Base-by-base conservation (phyloP, 2,113 vertebrate genomes). In the Hemibagrus wyckioides region DNA sequence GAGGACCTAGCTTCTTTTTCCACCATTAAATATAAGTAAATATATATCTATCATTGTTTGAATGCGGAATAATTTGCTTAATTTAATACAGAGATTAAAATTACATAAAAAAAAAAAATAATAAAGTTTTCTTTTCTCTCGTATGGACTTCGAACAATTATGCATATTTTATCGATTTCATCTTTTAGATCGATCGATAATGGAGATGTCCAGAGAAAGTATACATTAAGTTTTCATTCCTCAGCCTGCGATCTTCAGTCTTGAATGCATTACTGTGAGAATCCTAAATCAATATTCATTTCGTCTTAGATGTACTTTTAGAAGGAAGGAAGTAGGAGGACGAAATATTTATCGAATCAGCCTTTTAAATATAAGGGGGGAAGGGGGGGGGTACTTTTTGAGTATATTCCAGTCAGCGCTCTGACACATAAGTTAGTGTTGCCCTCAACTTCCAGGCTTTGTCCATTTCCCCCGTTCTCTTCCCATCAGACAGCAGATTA, bases 371-470 rank as follows among this genome's bases (percentile, higher is more conserved):
- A 82, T 48, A 48, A 48, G 9, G 44, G 25, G 21, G 57, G 39
- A 48, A 48, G 44, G 25, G 21, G 57, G 39, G 36, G n/a, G 19
- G 56, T 71, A 57, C 50, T 10, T 82, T 82, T 82, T 50, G 65
- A 82, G 14, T 52, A 65, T 50, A 39, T 71, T 87, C 86, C 86
- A 87, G 86, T 75, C 79, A 71, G 65, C 0, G 61, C 63, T 73
- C 44, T 81, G 87, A 88, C 84, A 84, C 76, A 75, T 14, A 39
- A 75, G 52, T 71, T 33, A 73, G 36, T 56, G 76, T 54, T 84
- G 76, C 77, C 76, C 61, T 80, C 75, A 3, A 85, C 83, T 88
- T 88, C 87, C 87, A 88, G 87, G 83, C 83, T 88, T 85, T 88
- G 87, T 88, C 83, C 54, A 41, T 30, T 80, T n/a, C 79, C 54